Evolutionary conservation across 2,797 vertebrate species (phyloP).

Genomic region (Basileuterus tristriatus): DNA sequence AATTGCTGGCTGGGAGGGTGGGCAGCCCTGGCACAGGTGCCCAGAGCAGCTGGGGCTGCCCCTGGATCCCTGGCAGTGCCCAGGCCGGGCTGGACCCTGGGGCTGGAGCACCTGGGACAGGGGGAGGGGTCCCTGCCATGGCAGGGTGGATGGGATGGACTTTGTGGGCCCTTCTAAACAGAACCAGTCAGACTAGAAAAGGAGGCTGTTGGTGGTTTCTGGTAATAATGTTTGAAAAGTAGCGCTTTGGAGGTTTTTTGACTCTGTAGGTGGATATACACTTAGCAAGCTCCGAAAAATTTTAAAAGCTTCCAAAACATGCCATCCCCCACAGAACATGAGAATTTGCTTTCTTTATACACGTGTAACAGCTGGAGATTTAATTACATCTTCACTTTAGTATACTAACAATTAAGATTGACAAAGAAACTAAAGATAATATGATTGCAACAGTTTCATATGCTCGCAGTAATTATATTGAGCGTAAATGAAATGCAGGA

Average conservation of each 20-base stretch:
- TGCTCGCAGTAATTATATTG: slow-evolving; percentile 31
- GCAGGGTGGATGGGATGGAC: rapidly evolving
- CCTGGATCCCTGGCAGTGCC: not conserved
- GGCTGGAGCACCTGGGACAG: not conserved
- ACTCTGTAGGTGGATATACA: not conserved
- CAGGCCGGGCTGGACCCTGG: rapidly evolving
- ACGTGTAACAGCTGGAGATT: slow-evolving; percentile 1
- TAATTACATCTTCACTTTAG: slow-evolving; percentile 42
- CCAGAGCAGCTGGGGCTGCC: not conserved
- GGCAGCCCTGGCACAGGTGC: not conserved
- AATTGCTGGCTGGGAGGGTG: rapidly evolving
- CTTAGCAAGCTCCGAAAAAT: not conserved
- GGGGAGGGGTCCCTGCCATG: not conserved
- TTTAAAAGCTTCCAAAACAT: not conserved
- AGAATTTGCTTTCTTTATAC: slow-evolving; percentile 5
- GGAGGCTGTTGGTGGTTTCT: not conserved
- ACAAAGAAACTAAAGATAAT: slow-evolving; percentile 39
- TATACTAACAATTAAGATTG: slow-evolving; percentile 36
- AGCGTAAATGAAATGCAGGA: slow-evolving; percentile 33
- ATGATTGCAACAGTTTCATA: not conserved
- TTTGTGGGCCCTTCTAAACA: not conserved
- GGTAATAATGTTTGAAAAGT: not conserved
- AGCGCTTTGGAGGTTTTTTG: not conserved
- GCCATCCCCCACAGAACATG: not conserved
- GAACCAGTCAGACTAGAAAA: not conserved